phyloP scores from a whole-genome alignment of 2,888 invertebrate genomes.

The Aphrophora alni region DNA sequence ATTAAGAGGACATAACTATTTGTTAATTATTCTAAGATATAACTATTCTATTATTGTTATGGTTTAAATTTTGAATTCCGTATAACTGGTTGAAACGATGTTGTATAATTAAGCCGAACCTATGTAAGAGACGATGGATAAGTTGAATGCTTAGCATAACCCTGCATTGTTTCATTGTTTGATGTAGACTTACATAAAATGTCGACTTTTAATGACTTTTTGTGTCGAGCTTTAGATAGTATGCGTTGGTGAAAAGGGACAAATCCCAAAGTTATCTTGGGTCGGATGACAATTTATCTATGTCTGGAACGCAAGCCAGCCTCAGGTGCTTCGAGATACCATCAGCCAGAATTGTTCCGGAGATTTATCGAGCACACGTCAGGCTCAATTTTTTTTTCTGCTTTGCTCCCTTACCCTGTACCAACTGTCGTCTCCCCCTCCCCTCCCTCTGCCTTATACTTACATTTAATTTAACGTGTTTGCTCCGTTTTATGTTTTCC shows the following conservation, averaged over 20 bases:
- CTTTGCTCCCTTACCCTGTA: too few species aligned
- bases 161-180: background rate
- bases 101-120: too few species aligned
- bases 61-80: too few species aligned
- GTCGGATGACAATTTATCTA: background rate
- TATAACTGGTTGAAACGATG: too few species aligned
- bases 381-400: too few species aligned
- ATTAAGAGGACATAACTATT: too few species aligned
- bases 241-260: background rate
- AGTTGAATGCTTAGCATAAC: too few species aligned
- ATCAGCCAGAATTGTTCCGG: conserved; percentile 32
- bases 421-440: conserved; percentile 2
- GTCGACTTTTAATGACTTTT: background rate
- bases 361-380: conserved; percentile 27
- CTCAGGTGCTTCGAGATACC: conserved; percentile 22
- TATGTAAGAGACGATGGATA: too few species aligned
- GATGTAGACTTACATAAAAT: background rate
- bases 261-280: background rate
- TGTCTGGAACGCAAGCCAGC: background rate
- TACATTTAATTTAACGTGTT: background rate
- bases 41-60: too few species aligned
- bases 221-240: background rate
- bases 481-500: background rate
- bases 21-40: too few species aligned
- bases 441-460: background rate